These are phyloP conservation scores for Cataglyphis rosenhaueri DNA, from an alignment of 2,888 invertebrate species.

Conservation along the genomic window DNA sequence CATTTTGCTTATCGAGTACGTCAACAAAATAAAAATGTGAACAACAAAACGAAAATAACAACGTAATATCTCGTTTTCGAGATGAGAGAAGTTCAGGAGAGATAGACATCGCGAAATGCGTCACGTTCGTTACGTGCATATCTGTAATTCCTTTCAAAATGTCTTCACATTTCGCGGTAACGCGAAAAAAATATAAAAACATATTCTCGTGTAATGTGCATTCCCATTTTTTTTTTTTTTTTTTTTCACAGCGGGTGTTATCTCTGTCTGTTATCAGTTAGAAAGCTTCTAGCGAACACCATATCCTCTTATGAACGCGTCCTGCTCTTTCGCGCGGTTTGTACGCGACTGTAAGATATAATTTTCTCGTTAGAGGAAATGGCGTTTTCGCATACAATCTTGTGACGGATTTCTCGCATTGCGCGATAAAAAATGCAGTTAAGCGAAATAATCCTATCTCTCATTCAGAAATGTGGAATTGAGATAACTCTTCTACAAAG, in stretches of 20 bases:
- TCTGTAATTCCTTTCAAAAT: constrained; percentile 37
- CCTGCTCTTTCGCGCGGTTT: constrained; percentile 12
- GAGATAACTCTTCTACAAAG: not conserved
- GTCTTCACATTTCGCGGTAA: constrained; percentile 33
- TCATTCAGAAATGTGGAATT: constrained; percentile 6
- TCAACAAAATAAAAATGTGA: not conserved
- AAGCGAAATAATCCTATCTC: constrained; percentile 3
- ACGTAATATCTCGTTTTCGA: not conserved
- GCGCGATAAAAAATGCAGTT: not conserved
- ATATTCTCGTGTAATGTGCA: not conserved
- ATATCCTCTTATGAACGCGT: not conserved
- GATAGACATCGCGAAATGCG: constrained; percentile 16
- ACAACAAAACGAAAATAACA: not conserved
- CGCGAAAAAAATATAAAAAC: not conserved
- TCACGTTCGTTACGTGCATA: constrained; percentile 9
- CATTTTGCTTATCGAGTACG: not conserved
- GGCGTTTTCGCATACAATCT: not conserved
- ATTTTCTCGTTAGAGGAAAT: constrained; percentile 2
- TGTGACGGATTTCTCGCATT: constrained; percentile 5
- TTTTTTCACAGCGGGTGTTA: constrained; percentile 3
- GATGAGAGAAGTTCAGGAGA: constrained; percentile 23
- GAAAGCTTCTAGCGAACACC: constrained; percentile 11
- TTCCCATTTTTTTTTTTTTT: not conserved
- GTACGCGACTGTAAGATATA: constrained; percentile 22
- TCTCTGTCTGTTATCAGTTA: constrained; percentile 17